Conservation (phyloP, 1,140 invertebrate genomes). For the Macrostomum lignano region DNA sequence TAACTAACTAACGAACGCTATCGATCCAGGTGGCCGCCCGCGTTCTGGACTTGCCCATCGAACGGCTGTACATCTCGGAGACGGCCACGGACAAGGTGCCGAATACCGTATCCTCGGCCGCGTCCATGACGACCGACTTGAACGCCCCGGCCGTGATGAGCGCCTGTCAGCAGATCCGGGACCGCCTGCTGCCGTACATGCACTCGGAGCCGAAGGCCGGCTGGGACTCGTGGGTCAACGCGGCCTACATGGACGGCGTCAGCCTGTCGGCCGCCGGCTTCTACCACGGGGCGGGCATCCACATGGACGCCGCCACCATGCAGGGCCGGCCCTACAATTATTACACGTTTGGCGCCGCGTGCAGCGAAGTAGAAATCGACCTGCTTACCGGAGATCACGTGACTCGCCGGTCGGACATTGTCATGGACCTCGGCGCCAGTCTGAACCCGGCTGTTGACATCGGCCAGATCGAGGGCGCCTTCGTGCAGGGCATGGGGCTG, state of each 20-base stretch:
- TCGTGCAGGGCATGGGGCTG: conserved; percentile 44
- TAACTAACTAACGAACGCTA: conserved; percentile 8
- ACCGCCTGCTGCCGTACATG: conserved; percentile 46
- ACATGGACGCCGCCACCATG: too few species aligned
- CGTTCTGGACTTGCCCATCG: conserved; percentile 39
- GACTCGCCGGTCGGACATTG: conserved; percentile 45
- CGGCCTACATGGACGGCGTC: conserved; percentile 48
- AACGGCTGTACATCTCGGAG: conserved; percentile 56
- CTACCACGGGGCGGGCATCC: conserved; percentile 37
- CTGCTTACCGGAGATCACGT: conserved; percentile 31
- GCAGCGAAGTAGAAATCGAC: conserved; percentile 30
- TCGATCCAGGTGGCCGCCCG: conserved; percentile 26
- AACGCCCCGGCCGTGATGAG: conserved; percentile 73
- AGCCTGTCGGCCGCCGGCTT: conserved; percentile 57
- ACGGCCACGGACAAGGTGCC: conserved; percentile 71
- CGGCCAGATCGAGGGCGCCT: too few species aligned
- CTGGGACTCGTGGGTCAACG: conserved; percentile 53
- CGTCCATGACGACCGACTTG: conserved; percentile 59
- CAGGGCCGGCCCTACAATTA: too few species aligned
- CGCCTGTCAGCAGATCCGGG: conserved; percentile 47
- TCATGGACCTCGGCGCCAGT: conserved; percentile 72
- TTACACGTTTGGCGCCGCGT: conserved; percentile 14
- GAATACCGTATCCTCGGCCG: conserved; percentile 67
- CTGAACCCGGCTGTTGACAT: too few species aligned
- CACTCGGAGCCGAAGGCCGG: conserved; percentile 43